These are phyloP conservation scores for Dolichallabes microphthalmus DNA, from an alignment of 2,113 vertebrate genomes.

Conservation along the genomic window DNA sequence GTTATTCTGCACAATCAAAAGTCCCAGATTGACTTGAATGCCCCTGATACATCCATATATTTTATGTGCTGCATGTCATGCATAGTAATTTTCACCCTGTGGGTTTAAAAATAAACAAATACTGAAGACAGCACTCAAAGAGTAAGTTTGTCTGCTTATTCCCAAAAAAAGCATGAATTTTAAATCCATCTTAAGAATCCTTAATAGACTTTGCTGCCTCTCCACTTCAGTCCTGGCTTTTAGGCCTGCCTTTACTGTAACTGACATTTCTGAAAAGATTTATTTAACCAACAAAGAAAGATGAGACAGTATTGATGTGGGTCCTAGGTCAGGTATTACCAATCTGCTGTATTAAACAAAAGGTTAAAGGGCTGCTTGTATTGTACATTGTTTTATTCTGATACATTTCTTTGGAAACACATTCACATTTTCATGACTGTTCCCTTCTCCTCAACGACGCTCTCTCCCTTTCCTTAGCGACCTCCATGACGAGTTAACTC, in stretches of 20 bases:
- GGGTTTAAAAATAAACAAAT: not conserved
- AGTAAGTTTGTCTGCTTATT: slow-evolving; percentile 32
- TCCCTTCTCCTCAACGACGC: too few species aligned
- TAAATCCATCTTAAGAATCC: slow-evolving; percentile 40
- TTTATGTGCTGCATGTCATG: slow-evolving; percentile 22
- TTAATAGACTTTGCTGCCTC: slow-evolving; percentile 24
- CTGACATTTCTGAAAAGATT: slow-evolving; percentile 44
- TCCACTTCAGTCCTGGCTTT: not conserved
- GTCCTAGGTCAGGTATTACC: slow-evolving; percentile 40
- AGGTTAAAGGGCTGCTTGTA: slow-evolving; percentile 21
- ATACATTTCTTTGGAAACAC: not conserved
- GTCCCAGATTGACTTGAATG: too few species aligned
- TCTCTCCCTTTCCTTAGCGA: too few species aligned
- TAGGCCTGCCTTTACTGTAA: slow-evolving; percentile 22
- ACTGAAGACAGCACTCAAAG: slow-evolving; percentile 13
- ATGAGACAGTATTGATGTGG: slow-evolving; percentile 24
- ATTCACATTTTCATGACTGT: not conserved
- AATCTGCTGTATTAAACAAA: slow-evolving; percentile 26
- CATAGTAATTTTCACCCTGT: slow-evolving; percentile 11
- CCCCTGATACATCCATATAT: too few species aligned
- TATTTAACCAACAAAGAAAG: slow-evolving; percentile 45
- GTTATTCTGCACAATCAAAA: too few species aligned
- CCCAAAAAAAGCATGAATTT: slow-evolving; percentile 42
- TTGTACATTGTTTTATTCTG: not conserved
- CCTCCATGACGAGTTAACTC: too few species aligned